Base-by-base conservation (phyloP, 1,140 invertebrate species). In the Lerema accius region DNA sequence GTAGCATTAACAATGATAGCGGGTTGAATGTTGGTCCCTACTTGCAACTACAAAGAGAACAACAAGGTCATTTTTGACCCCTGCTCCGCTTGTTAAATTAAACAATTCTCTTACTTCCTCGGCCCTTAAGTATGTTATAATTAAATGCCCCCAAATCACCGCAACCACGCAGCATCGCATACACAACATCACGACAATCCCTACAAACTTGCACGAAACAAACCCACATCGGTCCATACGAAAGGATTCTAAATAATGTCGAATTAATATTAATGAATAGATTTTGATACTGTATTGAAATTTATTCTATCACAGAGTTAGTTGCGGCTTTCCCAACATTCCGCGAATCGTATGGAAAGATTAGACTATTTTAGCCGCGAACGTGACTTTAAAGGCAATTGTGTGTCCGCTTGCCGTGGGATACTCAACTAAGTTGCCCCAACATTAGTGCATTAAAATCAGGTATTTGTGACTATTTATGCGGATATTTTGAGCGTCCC, bases 191-290 rank as follows among this genome's bases (percentile, higher is more conserved):
- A 48, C 11, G 9, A 48, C 23, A 13, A 13, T 14, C 9, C 1
- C 17, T 11, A 46, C 43, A 46, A 17, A 19, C 3, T 23, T 1
- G n/a, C 43, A 48, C 35, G 35, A 37, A 16, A 17, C 55, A 17
- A 32, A 17, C 15, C 51, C 11, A 49, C 53, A 45, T 58, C 53
- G 9, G 26, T 14, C 5, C 43, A 59, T n/a, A 59, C 42, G 23
- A 58, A 59, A 23, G n/a, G 28, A 59, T 59, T 59, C 55, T 59
- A 48, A 59, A 55, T 55, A 55, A 59, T 45, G 43, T 59, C 55
- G 51, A 62, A 71, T 74, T 74, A 74, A 74, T 74, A 74, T 74
- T 71, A 74, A 74, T 74, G 71, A 74, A 67, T 62, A 66, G 51
- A 68, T 65, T 67, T 68, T 63, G 56, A 45, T 67, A 62, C 58